Percentiles rank a stretch among this genome's conserved stretches.
phyloP scores from a whole-genome alignment of 2,113 vertebrate species.

The Setophaga coronata region DNA sequence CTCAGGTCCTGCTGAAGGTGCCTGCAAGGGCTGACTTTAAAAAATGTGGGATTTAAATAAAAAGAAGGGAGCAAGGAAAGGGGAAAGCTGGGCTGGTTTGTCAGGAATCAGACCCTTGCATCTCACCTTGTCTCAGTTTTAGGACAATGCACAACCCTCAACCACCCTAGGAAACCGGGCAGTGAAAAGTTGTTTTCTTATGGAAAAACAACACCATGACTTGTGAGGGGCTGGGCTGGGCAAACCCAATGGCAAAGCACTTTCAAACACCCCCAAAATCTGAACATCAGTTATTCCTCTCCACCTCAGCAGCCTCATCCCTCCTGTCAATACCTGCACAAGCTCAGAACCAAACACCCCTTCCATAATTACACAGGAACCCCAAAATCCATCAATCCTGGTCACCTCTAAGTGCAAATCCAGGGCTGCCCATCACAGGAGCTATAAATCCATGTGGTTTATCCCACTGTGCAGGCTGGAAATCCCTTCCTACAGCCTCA shows the following conservation, averaged over 20 bases:
- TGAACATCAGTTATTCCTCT: rapidly evolving
- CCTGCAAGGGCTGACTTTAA: not conserved
- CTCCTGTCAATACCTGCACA: not conserved
- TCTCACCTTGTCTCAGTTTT: rapidly evolving
- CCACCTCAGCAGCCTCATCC: not conserved
- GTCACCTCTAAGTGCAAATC: not conserved
- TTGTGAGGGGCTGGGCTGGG: not conserved
- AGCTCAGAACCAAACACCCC: not conserved
- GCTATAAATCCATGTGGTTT: rapidly evolving
- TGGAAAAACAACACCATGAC: not conserved
- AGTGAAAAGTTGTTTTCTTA: too few relatives aligned
- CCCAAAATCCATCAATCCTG: not conserved
- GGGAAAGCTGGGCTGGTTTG: not conserved
- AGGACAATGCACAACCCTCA: not conserved
- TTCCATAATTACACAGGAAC: rapidly evolving
- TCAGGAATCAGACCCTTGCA: rapidly evolving
- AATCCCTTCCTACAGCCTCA: not conserved
- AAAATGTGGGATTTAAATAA: not conserved
- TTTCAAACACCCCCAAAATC: not conserved
- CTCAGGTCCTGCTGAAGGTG: not conserved
- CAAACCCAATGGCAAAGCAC: rapidly evolving
- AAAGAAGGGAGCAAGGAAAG: not conserved
- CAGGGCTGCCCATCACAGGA: not conserved
- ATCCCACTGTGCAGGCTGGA: not conserved
- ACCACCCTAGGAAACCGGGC: rapidly evolving